phyloP scores from a whole-genome alignment of 2,888 invertebrate species.

The Chaetogeoica ovagalla region DNA sequence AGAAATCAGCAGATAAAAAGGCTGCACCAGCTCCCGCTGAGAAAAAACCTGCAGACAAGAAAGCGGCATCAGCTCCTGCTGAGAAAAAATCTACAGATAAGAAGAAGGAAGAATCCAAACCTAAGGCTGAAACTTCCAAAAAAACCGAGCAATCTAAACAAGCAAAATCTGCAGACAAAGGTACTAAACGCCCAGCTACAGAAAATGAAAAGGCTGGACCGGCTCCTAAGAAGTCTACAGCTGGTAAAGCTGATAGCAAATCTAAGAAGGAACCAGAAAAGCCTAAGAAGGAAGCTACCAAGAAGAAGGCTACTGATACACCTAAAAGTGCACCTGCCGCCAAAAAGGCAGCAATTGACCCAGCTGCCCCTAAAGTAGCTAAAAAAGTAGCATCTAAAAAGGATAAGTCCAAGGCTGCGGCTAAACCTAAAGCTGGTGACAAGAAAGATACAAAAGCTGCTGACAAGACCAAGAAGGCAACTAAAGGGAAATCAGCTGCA shows the following conservation, averaged over 20 bases:
- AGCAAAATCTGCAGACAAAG: constrained; percentile 55
- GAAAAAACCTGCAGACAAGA: constrained; percentile 58
- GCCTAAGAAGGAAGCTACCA: constrained; percentile 59
- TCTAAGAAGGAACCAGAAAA: constrained; percentile 55
- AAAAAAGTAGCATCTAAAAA: constrained; percentile 61
- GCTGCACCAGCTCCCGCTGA: constrained; percentile 58
- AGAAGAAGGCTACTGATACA: constrained; percentile 59
- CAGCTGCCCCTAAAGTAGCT: constrained; percentile 58
- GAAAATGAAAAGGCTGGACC: constrained; percentile 58
- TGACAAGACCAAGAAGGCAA: constrained; percentile 37
- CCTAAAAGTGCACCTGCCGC: constrained; percentile 56
- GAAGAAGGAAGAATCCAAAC: constrained; percentile 65
- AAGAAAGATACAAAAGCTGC: constrained; percentile 45
- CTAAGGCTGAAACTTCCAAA: constrained; percentile 60
- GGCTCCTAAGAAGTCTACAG: constrained; percentile 59
- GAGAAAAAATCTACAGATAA: constrained; percentile 60
- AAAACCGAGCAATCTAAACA: constrained; percentile 58
- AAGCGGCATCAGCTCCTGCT: constrained; percentile 58
- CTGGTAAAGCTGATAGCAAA: constrained; percentile 56
- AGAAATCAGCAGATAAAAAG: constrained; percentile 58
- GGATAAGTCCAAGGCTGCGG: constrained; percentile 55
- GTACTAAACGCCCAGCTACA: constrained; percentile 59
- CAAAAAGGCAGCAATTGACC: constrained; percentile 59
- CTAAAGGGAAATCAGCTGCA: constrained; percentile 60
- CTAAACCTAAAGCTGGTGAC: constrained; percentile 55